Conservation (phyloP, 2,113 vertebrate species). For the Pseudonaja textilis region DNA sequence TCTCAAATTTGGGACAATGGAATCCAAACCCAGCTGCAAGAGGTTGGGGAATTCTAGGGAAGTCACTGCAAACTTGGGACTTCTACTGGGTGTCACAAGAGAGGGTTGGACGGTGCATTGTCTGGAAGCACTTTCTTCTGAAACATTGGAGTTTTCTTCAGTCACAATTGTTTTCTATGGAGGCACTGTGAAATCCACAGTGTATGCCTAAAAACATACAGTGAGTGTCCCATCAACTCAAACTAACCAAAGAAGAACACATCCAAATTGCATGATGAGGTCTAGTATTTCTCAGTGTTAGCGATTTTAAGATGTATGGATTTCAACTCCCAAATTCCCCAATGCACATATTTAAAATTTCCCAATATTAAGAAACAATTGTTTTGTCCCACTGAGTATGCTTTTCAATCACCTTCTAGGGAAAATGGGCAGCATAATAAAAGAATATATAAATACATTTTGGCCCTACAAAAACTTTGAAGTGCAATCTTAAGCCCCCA, state of each 20-base stretch:
- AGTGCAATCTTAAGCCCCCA: background rate
- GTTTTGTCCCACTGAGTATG: background rate
- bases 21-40: background rate
- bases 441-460: background rate
- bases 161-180: background rate
- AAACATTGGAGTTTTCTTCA: background rate
- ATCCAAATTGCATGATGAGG: background rate
- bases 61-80: background rate
- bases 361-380: background rate
- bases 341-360: background rate
- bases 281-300: background rate
- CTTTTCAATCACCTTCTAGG: background rate
- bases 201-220: background rate
- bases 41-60: background rate
- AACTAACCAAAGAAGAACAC: background rate
- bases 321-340: background rate
- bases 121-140: background rate
- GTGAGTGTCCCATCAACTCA: background rate
- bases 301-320: background rate
- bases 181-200: background rate
- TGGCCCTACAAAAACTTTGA: background rate
- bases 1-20: background rate
- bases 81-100: background rate
- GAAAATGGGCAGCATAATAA: background rate
- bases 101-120: background rate